Base-by-base conservation (phyloP, 2,797 vertebrate species). In the Linurgus olivaceus region DNA sequence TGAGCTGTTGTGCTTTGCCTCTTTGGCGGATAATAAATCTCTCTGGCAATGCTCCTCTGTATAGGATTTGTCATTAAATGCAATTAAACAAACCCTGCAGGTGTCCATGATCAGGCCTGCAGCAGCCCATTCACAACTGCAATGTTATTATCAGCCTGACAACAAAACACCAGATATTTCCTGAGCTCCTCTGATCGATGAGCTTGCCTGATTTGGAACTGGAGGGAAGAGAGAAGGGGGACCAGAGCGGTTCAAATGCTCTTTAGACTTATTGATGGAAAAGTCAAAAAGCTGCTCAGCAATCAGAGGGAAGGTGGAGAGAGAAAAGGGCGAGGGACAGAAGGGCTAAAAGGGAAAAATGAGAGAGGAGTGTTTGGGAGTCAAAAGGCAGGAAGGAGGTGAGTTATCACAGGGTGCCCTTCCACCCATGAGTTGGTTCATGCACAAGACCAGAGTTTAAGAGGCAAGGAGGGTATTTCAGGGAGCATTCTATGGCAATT, bases 51-150 rank as follows among this genome's bases (percentile, higher is more conserved):
- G 94, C 93, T 93, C 88, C 93, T 95, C 95, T 77, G 83, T 95
- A 96, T 94, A 93, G 96, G 96, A 95, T 96, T 96, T 96, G 96
- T 97, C 96, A 96, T 96, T 97, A 96, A 97, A 97, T 97, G 96
- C 96, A 97, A 97, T 97, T 97, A 97, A 97, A 96, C 95, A 95
- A 96, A 95, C 91, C 95, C 94, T 95, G 96, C 96, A 96, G 96
- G 96, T 96, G 96, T 96, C 96, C 95, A 47, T 91, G 96, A 83
- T 96, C 94, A 93, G 94, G 95, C 96, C 96, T 95, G 94, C 95
- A 96, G 96, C 94, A 96, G 95, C 95, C 95, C 96, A 96, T 97
- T 97, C 96, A 97, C 96, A 96, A 96, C 89, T 92, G 94, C 96
- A 97, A 97, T 97, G 94, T 97, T 96, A 95, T 96, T 96, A 97